Conservation (phyloP, 2,113 vertebrate species). For the Irena cyanogastra region DNA sequence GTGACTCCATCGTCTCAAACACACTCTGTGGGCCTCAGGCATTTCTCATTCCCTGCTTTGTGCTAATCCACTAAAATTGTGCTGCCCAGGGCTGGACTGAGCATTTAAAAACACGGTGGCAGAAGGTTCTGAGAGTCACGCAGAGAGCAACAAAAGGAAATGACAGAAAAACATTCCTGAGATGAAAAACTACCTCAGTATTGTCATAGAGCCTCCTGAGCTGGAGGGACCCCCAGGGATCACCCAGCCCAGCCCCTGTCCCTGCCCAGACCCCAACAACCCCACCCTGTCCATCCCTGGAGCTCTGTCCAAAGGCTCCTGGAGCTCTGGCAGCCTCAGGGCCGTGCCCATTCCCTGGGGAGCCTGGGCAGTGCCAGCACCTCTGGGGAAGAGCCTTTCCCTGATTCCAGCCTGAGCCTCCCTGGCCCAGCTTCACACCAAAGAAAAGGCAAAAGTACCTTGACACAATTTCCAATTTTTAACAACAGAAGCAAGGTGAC, state of each 20-base stretch:
- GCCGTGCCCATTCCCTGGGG: neutral
- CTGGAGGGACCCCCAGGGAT: neutral
- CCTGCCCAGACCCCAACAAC: neutral
- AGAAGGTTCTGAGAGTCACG: neutral
- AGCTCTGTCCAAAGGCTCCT: neutral
- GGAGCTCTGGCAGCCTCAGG: neutral
- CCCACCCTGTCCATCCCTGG: neutral
- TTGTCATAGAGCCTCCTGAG: neutral
- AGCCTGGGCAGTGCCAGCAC: neutral
- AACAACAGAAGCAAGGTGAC: neutral
- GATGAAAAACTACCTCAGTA: neutral
- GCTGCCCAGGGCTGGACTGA: neutral
- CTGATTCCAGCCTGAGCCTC: rapidly evolving
- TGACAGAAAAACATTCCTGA: neutral
- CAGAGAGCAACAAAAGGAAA: neutral
- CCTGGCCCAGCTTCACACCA: rapidly evolving
- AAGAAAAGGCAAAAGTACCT: neutral
- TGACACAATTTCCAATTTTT: neutral
- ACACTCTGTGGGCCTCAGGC: rapidly evolving
- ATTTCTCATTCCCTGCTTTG: neutral
- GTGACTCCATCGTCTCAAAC: rapidly evolving
- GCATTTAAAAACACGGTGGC: rapidly evolving
- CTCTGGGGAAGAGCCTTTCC: neutral
- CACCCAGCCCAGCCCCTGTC: neutral
- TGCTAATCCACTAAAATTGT: rapidly evolving